Conservation (phyloP, 2,797 vertebrate genomes). For the Gila robusta region DNA sequence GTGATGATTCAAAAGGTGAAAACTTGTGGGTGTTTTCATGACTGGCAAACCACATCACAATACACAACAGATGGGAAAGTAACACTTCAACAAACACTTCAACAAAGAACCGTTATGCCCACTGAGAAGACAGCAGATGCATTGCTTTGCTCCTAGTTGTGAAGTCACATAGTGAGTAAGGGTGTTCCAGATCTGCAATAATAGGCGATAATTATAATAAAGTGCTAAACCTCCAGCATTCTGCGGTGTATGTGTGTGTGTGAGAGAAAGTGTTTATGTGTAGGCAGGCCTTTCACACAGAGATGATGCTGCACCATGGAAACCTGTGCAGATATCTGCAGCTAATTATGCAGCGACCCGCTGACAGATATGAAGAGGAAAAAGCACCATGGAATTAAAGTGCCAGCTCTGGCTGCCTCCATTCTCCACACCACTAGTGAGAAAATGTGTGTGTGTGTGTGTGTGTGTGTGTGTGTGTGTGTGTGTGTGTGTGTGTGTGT, state of each 20-base stretch:
- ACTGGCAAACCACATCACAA: conserved; percentile 37
- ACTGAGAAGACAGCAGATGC: conserved; percentile 45
- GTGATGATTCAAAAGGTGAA: conserved; percentile 40
- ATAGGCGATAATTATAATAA: conserved; percentile 63
- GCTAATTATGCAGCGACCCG: conserved; percentile 69
- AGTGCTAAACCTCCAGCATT: conserved; percentile 59
- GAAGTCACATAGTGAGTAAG: conserved; percentile 56
- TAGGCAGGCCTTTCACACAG: conserved; percentile 66
- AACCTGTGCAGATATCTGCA: conserved; percentile 69
- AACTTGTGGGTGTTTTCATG: conserved; percentile 30
- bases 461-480: too few species aligned
- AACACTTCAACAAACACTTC: conserved; percentile 55
- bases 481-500: too few species aligned
- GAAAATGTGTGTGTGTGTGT: background rate
- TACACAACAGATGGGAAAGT: conserved; percentile 53
- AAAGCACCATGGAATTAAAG: conserved; percentile 67
- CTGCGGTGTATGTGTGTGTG: conserved; percentile 40
- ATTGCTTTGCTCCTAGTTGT: conserved; percentile 47
- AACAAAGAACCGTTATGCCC: conserved; percentile 37
- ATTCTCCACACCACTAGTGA: conserved; percentile 49
- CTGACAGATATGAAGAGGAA: conserved; percentile 68
- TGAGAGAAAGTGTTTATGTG: conserved; percentile 57
- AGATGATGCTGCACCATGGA: conserved; percentile 68
- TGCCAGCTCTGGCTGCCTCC: conserved; percentile 57
- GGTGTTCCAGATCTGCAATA: conserved; percentile 57